Conservation (phyloP, 2,797 vertebrate genomes). For the Anas capensis region DNA sequence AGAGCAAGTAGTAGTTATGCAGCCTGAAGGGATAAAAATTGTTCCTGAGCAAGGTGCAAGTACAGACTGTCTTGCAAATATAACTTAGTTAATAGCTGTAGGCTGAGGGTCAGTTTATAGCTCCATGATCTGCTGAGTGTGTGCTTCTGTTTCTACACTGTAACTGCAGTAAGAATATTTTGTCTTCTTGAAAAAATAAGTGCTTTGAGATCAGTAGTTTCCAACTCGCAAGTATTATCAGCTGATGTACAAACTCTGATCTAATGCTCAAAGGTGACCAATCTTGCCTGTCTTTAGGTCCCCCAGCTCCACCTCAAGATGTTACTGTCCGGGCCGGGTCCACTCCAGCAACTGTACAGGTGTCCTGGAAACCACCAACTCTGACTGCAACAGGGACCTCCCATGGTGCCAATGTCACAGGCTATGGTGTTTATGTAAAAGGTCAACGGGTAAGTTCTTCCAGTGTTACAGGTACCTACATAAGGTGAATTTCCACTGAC, state of each 20-base stretch:
- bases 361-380: constrained; percentile 91
- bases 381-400: constrained; percentile 91
- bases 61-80: neutral
- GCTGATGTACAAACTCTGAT: fast-evolving
- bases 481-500: neutral
- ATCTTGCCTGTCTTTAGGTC: constrained; percentile 80
- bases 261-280: neutral
- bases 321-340: constrained; percentile 88
- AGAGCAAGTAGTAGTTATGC: neutral
- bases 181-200: neutral
- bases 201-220: neutral
- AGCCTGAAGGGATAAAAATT: neutral
- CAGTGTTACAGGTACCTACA: fast-evolving
- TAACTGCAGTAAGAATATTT: neutral
- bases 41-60: neutral
- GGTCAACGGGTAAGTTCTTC: constrained; percentile 90
- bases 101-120: neutral
- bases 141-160: neutral
- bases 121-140: neutral
- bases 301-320: constrained; percentile 93
- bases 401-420: constrained; percentile 92
- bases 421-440: constrained; percentile 93
- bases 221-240: neutral
- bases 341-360: constrained; percentile 85
- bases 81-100: neutral